Evolutionary conservation across 2,113 vertebrate species (phyloP).

Genomic region (Todiramphus saurophagus): DNA sequence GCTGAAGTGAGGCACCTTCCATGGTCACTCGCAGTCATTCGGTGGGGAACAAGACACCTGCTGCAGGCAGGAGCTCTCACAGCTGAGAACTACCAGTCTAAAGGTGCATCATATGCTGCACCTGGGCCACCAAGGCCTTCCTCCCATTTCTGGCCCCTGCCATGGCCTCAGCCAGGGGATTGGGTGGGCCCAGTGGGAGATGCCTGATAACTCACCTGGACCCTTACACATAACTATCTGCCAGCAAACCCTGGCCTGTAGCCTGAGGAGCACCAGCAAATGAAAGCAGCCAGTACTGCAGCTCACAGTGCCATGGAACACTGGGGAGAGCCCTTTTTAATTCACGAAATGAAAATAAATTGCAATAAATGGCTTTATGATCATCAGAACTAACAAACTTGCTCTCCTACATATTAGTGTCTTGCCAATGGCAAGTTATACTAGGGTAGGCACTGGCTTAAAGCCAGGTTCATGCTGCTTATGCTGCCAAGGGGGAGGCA

Average conservation of each 20-base stretch:
- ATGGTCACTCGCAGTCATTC: neutral
- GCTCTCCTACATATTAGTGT: neutral
- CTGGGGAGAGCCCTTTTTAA: neutral
- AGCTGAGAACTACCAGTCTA: neutral
- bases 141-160: too few species aligned
- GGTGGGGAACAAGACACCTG: neutral
- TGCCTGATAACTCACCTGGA: neutral
- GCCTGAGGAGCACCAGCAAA: fast-evolving
- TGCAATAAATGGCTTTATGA: neutral
- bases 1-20: neutral
- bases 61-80: neutral
- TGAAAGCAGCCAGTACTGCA: neutral
- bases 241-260: neutral
- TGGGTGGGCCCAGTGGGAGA: neutral
- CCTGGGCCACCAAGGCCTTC: too few species aligned
- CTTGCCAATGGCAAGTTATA: neutral
- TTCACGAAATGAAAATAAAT: neutral
- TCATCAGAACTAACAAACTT: neutral
- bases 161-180: neutral
- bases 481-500: neutral
- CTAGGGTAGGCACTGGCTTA: neutral
- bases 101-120: neutral
- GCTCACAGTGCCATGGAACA: neutral
- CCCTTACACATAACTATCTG: neutral
- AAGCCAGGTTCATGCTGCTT: neutral